Conservation (phyloP, 2,113 vertebrate species). For the Silurus glanis region DNA sequence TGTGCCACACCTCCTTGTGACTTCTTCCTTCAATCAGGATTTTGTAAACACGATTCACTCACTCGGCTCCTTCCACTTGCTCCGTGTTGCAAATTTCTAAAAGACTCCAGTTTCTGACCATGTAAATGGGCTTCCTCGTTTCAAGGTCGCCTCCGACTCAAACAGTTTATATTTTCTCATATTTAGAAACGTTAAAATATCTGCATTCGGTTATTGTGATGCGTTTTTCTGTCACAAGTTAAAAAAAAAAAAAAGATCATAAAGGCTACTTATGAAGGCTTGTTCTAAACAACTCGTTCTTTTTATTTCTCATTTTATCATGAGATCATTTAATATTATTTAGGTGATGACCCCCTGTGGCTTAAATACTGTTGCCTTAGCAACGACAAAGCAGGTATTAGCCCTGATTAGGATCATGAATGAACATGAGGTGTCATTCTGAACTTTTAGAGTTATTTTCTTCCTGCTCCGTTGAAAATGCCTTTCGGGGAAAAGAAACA, state of each 20-base stretch:
- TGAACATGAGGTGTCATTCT: conserved; percentile 44
- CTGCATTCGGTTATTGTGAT: conserved; percentile 6
- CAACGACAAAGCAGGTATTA: conserved; percentile 26
- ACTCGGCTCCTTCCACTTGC: background rate
- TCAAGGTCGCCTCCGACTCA: conserved; percentile 13
- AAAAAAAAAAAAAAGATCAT: background rate
- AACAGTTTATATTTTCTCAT: conserved; percentile 13
- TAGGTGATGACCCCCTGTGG: conserved; percentile 34
- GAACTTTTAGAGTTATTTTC: background rate
- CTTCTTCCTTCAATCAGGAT: conserved; percentile 25
- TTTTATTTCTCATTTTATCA: conserved; percentile 39
- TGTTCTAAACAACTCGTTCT: background rate
- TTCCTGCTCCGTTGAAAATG: background rate
- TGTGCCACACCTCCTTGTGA: background rate
- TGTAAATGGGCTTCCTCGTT: conserved; percentile 41
- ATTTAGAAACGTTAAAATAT: background rate
- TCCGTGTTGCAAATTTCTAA: background rate
- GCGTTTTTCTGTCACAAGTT: conserved; percentile 42
- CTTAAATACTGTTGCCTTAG: conserved; percentile 57
- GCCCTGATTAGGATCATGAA: conserved; percentile 37
- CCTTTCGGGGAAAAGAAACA: background rate
- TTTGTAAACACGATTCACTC: conserved; percentile 25
- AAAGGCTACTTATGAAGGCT: background rate
- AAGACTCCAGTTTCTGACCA: conserved; percentile 22
- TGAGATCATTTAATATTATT: conserved; percentile 36